A percentile compares a stretch with the other conserved stretches of the same genome.
Evolutionary conservation across 2,888 invertebrate species (phyloP).

Genomic region (Cryptus armator): DNA sequence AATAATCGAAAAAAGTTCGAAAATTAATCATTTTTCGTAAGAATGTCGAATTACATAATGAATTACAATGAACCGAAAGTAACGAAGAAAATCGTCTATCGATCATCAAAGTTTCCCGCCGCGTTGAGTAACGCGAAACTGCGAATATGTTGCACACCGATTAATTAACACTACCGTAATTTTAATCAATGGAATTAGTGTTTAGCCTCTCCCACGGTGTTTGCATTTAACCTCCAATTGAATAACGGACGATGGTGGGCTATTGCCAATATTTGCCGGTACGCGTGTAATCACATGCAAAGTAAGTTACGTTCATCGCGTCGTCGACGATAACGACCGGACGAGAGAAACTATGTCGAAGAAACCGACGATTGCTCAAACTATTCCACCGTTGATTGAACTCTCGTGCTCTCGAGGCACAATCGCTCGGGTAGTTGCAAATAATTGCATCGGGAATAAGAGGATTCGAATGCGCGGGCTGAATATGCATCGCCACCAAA

Average conservation of each 20-base stretch:
- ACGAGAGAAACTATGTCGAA: neutral
- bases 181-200: conserved; percentile 34
- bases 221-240: conserved; percentile 23
- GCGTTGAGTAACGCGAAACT: neutral
- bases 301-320: neutral
- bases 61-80: no score
- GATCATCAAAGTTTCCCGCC: neutral
- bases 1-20: no score
- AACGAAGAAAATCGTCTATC: neutral
- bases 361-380: neutral
- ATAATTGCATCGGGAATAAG: neutral
- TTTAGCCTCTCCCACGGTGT: conserved; percentile 22
- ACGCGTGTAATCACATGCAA: neutral
- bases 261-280: conserved; percentile 39
- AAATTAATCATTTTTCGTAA: no score
- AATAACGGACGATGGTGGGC: neutral
- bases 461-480: neutral
- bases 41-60: no score
- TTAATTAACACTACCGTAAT: conserved; percentile 6
- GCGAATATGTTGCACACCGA: neutral
- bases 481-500: neutral
- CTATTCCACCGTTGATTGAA: conserved; percentile 5
- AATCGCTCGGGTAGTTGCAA: neutral
- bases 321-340: conserved; percentile 4
- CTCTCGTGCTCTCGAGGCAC: neutral